Percentiles rank a stretch among this genome's conserved stretches.
phyloP scores from a whole-genome alignment of 2,888 invertebrate species.

The Danaus chrysippus region DNA sequence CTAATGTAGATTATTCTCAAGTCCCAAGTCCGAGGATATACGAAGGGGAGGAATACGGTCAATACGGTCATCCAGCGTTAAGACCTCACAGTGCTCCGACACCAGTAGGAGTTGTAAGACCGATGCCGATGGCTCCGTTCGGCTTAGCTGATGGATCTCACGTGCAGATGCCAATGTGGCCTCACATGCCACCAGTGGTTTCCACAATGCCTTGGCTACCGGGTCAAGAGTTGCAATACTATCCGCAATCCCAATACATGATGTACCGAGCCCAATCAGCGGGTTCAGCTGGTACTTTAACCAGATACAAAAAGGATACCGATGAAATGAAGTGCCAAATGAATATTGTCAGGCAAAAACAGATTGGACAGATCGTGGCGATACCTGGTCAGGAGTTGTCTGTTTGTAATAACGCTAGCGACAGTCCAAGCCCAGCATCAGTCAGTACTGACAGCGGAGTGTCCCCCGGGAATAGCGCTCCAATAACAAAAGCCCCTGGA shows the following conservation, averaged over 20 bases:
- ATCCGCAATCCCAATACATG: conserved; percentile 66
- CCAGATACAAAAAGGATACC: conserved; percentile 64
- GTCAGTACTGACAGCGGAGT: conserved; percentile 71
- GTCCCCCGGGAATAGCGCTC: conserved; percentile 67
- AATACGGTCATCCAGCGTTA: conserved; percentile 58
- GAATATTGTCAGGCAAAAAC: conserved; percentile 74
- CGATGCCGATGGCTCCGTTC: conserved; percentile 56
- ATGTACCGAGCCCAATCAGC: conserved; percentile 72
- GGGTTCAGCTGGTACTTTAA: conserved; percentile 71
- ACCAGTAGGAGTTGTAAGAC: conserved; percentile 58
- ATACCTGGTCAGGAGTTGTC: conserved; percentile 69
- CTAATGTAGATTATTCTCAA: conserved; percentile 58
- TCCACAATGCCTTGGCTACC: conserved; percentile 63
- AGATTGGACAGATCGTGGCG: conserved; percentile 72
- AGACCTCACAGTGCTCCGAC: conserved; percentile 67
- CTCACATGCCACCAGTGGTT: conserved; percentile 62
- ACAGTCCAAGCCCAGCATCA: conserved; percentile 69
- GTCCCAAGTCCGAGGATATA: conserved; percentile 53
- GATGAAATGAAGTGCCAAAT: conserved; percentile 74
- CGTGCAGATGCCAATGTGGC: conserved; percentile 69
- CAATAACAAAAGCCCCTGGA: conserved; percentile 62
- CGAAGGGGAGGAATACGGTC: conserved; percentile 61
- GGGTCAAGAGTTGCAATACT: conserved; percentile 68
- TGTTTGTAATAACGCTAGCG: conserved; percentile 65
- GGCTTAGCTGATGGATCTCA: conserved; percentile 58